Percentiles rank a stretch among this genome's conserved stretches.
phyloP scores from a whole-genome alignment of 2,888 invertebrate species.

The Phyllotreta cruciferae region DNA sequence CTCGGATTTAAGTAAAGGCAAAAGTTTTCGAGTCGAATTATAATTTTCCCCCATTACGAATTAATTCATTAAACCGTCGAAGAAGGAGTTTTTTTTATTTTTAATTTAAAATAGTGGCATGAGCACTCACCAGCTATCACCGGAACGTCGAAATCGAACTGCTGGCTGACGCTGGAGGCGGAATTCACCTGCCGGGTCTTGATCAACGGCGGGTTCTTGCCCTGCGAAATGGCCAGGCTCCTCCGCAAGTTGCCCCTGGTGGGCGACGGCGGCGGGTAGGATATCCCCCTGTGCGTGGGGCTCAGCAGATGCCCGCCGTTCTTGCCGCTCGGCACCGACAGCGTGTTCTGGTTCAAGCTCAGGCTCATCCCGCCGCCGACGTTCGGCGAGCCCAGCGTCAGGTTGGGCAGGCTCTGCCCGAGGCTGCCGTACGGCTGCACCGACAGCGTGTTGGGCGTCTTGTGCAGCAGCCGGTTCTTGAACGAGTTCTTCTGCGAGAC shows the following conservation, averaged over 20 bases:
- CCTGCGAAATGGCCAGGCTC: slow-evolving; percentile 75
- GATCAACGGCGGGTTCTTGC: slow-evolving; percentile 80
- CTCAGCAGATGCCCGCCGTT: slow-evolving; percentile 61
- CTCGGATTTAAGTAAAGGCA: not conserved
- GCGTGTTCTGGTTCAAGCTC: slow-evolving; percentile 62
- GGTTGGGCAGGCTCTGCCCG: slow-evolving; percentile 83
- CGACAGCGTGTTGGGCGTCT: slow-evolving; percentile 75
- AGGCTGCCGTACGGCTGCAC: slow-evolving; percentile 75
- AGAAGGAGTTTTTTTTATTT: slow-evolving; percentile 18
- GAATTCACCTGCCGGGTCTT: slow-evolving; percentile 80
- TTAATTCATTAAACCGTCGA: slow-evolving; percentile 6
- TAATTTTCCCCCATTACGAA: not conserved
- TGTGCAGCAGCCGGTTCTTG: slow-evolving; percentile 56
- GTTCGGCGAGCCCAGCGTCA: slow-evolving; percentile 63
- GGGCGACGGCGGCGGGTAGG: slow-evolving; percentile 84
- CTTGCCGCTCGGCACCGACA: slow-evolving; percentile 64
- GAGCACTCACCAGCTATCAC: slow-evolving; percentile 59
- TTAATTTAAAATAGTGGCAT: too few relatives aligned
- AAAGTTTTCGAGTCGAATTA: not conserved
- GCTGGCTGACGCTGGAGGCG: slow-evolving; percentile 54
- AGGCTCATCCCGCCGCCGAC: slow-evolving; percentile 55
- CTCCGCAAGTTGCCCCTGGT: slow-evolving; percentile 71
- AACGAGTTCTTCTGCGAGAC: slow-evolving; percentile 57
- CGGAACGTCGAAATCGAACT: slow-evolving; percentile 62
- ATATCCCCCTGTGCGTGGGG: slow-evolving; percentile 74